Base-by-base conservation (phyloP, 2,888 invertebrate species). In the Heliconius hortense region DNA sequence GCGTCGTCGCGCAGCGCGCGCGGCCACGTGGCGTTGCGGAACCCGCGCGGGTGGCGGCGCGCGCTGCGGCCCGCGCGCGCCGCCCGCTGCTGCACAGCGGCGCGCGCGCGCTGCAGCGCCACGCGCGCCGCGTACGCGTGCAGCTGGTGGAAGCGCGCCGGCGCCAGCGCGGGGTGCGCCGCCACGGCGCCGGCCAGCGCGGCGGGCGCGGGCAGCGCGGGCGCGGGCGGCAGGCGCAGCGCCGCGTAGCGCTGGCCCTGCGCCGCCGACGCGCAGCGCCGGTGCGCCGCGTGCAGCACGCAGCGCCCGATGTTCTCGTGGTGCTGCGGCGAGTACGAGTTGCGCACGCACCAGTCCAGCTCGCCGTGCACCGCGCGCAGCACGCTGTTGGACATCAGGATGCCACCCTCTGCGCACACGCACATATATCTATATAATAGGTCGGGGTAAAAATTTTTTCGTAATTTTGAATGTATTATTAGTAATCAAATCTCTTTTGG, bases 231-330 rank as follows among this genome's bases (percentile, higher is more conserved):
- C 48, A 56, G 70, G 4, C 11, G 79, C 31, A 80, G 73, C 13
- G 86, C 83, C 21, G 72, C 48, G 81, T 85, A 86, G 31, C 68
- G 77, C 79, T 88, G 87, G 10, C 89, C 91, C 92, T 94, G 83
- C 48, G 56, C 43, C n/a, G 35, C 15, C n/a, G 59, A 31, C 18
- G 72, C 31, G 86, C 97, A 97, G 11, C 95, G 90, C 71, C 95
- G 85, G 76, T 95, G 95, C 18, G 96, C 94, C 43, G 97, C 96
- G 88, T 97, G 96, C 78, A 96, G 90, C 80, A 97, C 95, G 88
- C 98, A 98, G 80, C 97, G 95, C n/a, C 98, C 98, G 79, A 98
- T 94, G 93, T 98, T 98, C 86, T 97, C 96, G 87, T 97, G 97
- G 85, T 97, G 96, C 82, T 96, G 96, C 79, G 96, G 96, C 2